A percentile compares a stretch with the other conserved stretches of the same genome.
Evolutionary conservation across 2,888 invertebrate genomes (phyloP).

Genomic region (Tetheella fluctuosa): DNA sequence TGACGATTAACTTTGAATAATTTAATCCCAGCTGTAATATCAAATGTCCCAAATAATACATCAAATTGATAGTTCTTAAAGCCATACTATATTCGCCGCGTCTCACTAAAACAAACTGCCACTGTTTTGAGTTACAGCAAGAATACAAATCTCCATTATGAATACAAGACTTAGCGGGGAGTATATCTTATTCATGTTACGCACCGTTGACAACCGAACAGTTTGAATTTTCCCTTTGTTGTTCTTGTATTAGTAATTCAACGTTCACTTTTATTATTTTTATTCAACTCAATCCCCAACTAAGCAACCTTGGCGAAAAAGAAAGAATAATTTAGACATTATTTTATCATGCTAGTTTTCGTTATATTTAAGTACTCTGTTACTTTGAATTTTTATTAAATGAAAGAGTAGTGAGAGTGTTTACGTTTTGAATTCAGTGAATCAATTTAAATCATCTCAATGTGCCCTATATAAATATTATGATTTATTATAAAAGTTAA

Average conservation of each 20-base stretch:
- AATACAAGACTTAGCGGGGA: no score
- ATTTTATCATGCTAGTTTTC: not conserved
- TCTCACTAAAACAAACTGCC: no score
- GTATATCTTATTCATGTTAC: not conserved
- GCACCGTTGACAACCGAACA: conserved; percentile 3
- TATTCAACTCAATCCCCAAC: conserved; percentile 4
- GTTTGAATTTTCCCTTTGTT: conserved; percentile 1
- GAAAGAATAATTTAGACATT: conserved; percentile 6
- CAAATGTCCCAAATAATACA: no score
- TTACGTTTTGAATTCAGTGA: not conserved
- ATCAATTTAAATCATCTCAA: not conserved
- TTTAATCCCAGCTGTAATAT: not conserved
- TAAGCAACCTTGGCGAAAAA: conserved; percentile 4
- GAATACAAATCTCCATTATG: no score
- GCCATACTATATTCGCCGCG: no score
- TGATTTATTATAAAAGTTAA: no score
- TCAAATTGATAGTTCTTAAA: no score
- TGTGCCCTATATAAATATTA: not conserved
- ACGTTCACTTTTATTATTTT: conserved; percentile 8
- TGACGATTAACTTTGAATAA: not conserved
- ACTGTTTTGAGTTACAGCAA: no score
- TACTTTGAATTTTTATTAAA: not conserved
- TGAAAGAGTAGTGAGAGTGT: not conserved
- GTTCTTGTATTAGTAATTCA: conserved; percentile 12
- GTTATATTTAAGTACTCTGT: not conserved